Percentiles rank a stretch among this genome's conserved stretches.
phyloP scores from a whole-genome alignment of 2,888 invertebrate genomes.

The Nebria brevicollis region DNA sequence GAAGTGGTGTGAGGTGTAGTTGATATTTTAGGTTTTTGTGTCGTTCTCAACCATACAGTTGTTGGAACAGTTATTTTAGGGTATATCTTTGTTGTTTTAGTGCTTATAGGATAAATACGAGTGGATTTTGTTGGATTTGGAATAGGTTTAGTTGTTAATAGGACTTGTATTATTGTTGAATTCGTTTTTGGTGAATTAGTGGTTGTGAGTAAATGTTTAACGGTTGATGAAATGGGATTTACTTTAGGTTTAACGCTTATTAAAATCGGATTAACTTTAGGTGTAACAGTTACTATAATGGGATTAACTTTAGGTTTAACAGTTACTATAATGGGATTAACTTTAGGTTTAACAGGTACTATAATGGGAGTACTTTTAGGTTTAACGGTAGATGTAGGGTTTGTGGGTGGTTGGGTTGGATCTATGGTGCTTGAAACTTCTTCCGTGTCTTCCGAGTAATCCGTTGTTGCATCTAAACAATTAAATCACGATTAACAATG shows the following conservation, averaged over 20 bases:
- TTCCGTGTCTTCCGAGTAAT: background rate
- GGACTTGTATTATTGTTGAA: background rate
- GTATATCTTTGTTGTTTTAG: background rate
- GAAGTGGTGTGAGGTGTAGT: constrained; percentile 19
- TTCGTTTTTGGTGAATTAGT: background rate
- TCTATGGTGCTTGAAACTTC: background rate
- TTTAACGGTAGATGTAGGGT: background rate
- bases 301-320: background rate
- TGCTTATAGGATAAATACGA: background rate
- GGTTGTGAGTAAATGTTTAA: background rate
- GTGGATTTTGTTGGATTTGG: background rate
- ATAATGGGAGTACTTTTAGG: background rate
- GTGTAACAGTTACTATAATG: background rate
- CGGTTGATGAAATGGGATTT: background rate
- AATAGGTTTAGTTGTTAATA: background rate
- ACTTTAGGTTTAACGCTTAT: background rate
- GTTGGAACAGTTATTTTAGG: background rate
- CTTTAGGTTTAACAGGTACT: background rate
- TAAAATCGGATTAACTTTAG: background rate
- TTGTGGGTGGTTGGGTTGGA: background rate
- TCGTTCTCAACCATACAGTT: constrained; percentile 40
- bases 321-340: no score
- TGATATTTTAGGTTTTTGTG: constrained; percentile 39
- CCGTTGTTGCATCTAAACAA: constrained; percentile 10
- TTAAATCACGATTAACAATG: background rate